These are phyloP conservation scores for Caenorhabditis tropicalis DNA, from an alignment of 1,140 invertebrate species.

Conservation along the genomic window DNA sequence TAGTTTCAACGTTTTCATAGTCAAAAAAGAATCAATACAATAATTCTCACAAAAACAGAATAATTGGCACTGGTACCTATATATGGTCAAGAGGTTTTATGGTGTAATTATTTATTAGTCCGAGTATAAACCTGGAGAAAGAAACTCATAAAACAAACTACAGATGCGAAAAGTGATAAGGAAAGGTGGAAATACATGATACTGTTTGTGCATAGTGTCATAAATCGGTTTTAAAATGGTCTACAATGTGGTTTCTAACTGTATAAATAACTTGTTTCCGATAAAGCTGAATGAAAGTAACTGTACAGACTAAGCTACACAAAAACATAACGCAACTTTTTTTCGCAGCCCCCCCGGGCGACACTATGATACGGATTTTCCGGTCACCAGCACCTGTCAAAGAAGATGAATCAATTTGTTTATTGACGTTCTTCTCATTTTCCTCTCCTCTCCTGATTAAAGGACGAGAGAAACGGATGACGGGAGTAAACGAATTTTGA, in stretches of 20 bases:
- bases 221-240: neutral
- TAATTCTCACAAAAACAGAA: neutral
- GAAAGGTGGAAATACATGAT: neutral
- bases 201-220: conserved; percentile 33
- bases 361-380: conserved; percentile 33
- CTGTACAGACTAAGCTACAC: too few relatives aligned
- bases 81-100: neutral
- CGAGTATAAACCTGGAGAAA: conserved; percentile 6
- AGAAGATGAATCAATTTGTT: conserved; percentile 40
- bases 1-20: too few relatives aligned
- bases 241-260: neutral
- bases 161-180: conserved; percentile 42
- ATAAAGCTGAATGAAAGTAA: too few relatives aligned
- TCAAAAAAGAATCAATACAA: neutral
- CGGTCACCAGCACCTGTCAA: conserved; percentile 40
- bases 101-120: neutral
- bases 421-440: conserved; percentile 33
- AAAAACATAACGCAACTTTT: neutral
- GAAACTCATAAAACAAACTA: conserved; percentile 35
- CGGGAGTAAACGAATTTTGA: conserved; percentile 10
- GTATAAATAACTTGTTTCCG: too few relatives aligned
- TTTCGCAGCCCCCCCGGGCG: neutral
- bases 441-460: neutral
- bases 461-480: neutral
- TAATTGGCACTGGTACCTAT: neutral